These are phyloP conservation scores for Dolichoris vasculosae DNA, from an alignment of 1,140 invertebrate genomes.

Conservation along the genomic window DNA sequence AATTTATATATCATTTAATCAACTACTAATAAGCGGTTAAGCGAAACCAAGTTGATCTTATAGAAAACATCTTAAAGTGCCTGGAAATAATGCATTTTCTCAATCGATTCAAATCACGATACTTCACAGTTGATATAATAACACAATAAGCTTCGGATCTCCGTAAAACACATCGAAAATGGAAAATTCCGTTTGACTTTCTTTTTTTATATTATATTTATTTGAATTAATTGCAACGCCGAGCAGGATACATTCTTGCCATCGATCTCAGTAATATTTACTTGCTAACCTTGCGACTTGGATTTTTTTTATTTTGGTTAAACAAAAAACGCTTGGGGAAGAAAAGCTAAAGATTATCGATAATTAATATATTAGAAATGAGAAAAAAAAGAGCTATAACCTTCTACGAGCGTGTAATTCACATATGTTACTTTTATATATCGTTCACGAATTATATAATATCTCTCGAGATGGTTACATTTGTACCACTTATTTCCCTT, in stretches of 20 bases:
- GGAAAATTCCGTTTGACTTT: not conserved
- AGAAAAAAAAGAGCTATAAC: constrained; percentile 20
- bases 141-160: not conserved
- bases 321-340: constrained; percentile 57
- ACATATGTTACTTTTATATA: constrained; percentile 52
- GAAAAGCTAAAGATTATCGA: constrained; percentile 34
- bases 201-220: constrained; percentile 33
- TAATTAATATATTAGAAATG: constrained; percentile 36
- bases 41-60: not conserved
- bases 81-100: constrained; percentile 42
- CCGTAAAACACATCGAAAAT: not conserved
- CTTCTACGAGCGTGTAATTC: constrained; percentile 58
- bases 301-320: constrained; percentile 49
- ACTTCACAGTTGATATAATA: constrained; percentile 18
- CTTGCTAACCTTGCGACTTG: constrained; percentile 63
- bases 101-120: not conserved
- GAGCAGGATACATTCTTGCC: constrained; percentile 66
- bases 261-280: constrained; percentile 69
- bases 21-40: not conserved
- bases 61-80: constrained; percentile 38
- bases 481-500: constrained; percentile 35
- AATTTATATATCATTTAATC: not conserved
- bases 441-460: constrained; percentile 50
- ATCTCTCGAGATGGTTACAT: constrained; percentile 25
- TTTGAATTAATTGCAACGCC: constrained; percentile 57